These are phyloP conservation scores for Andrena bucephala DNA, from an alignment of 2,888 invertebrate species.

Conservation along the genomic window DNA sequence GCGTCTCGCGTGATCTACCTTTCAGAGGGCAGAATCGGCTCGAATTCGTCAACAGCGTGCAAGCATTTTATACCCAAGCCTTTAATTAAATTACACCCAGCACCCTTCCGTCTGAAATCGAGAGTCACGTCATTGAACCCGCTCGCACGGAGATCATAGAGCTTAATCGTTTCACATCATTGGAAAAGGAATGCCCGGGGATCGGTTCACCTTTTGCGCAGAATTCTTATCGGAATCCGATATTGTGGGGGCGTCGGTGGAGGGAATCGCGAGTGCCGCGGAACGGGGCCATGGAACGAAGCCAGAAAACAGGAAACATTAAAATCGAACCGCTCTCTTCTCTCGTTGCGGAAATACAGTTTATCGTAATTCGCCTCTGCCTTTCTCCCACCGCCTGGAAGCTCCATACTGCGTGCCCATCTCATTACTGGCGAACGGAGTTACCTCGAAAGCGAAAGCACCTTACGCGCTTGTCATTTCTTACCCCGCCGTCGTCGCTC, in stretches of 20 bases:
- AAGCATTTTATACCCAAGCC: slow-evolving; percentile 31
- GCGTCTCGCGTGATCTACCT: slow-evolving; percentile 3
- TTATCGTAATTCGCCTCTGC: slow-evolving; percentile 76
- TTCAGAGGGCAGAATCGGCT: slow-evolving; percentile 15
- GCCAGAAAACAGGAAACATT: slow-evolving; percentile 81
- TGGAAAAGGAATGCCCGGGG: slow-evolving; percentile 56
- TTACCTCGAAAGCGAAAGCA: slow-evolving; percentile 58
- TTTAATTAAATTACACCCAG: slow-evolving; percentile 52
- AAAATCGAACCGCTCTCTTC: slow-evolving; percentile 76
- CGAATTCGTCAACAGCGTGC: slow-evolving; percentile 29
- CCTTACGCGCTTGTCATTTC: slow-evolving; percentile 58
- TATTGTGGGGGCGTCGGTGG: slow-evolving; percentile 68
- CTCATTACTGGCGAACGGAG: slow-evolving; percentile 62
- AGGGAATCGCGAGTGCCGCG: slow-evolving; percentile 35
- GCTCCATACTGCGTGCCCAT: slow-evolving; percentile 41
- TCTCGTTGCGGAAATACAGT: slow-evolving; percentile 76
- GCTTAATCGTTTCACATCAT: slow-evolving; percentile 69
- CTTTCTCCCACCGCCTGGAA: slow-evolving; percentile 1
- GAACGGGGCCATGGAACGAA: slow-evolving; percentile 77
- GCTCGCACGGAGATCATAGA: slow-evolving; percentile 48
- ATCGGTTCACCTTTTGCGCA: slow-evolving; percentile 69
- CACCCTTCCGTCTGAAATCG: slow-evolving; percentile 39
- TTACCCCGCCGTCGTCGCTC: slow-evolving; percentile 25
- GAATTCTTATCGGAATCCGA: slow-evolving; percentile 81
- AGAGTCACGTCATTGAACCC: slow-evolving; percentile 50